phyloP scores from a whole-genome alignment of 2,888 invertebrate species.

The Diabrotica balteata region DNA sequence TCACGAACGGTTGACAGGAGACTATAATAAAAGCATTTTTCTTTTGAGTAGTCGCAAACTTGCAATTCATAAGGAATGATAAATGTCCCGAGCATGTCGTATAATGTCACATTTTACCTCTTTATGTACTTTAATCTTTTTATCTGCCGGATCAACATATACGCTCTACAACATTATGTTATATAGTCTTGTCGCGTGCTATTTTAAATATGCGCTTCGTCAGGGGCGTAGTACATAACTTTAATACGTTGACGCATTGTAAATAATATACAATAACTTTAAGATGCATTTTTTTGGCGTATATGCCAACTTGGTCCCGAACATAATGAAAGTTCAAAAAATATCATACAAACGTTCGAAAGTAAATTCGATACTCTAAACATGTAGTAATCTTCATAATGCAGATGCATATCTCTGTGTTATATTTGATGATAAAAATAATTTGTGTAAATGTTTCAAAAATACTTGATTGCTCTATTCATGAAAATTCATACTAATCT shows the following conservation, averaged over 20 bases:
- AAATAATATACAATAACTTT: background rate
- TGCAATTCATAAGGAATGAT: constrained; percentile 26
- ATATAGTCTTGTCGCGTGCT: constrained; percentile 35
- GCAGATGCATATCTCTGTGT: too few species aligned
- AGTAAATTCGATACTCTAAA: too few species aligned
- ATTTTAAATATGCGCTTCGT: constrained; percentile 14
- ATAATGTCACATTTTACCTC: constrained; percentile 48
- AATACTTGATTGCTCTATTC: too few species aligned
- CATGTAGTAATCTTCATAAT: too few species aligned
- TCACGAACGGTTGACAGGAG: too few species aligned
- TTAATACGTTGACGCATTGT: background rate
- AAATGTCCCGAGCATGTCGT: constrained; percentile 40
- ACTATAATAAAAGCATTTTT: constrained; percentile 16
- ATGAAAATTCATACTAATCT: too few species aligned
- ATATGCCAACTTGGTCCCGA: too few species aligned
- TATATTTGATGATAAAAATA: too few species aligned
- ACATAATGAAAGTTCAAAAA: too few species aligned
- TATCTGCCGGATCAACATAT: constrained; percentile 42
- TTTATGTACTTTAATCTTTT: constrained; percentile 42
- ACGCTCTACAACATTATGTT: constrained; percentile 21
- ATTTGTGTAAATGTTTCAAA: too few species aligned
- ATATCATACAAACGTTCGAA: too few species aligned
- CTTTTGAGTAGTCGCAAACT: constrained; percentile 8
- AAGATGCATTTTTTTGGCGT: too few species aligned
- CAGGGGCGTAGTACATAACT: constrained; percentile 11